Base-by-base conservation (phyloP, 2,797 vertebrate genomes). In the Acanthopagrus latus region DNA sequence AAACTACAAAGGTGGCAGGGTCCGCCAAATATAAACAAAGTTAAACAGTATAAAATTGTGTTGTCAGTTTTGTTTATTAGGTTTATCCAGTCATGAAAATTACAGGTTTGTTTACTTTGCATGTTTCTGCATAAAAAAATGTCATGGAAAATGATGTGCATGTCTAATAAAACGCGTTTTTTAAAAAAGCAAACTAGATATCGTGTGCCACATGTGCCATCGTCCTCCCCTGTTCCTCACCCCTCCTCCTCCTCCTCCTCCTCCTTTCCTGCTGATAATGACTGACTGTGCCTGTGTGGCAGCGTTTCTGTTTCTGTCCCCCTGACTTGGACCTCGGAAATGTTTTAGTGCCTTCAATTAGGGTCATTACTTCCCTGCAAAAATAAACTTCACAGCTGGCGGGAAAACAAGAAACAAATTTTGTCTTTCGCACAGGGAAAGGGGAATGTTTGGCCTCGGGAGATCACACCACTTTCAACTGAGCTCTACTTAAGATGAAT, bases 311-410 rank as follows among this genome's bases (percentile, higher is more conserved):
- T 83, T 81, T 87, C 63, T 82, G 86, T 90, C 84, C 86, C 74
- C 58, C 64, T 43, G 66, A 87, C 64, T 84, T 71, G 59, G 56
- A 64, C 81, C 90, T 84, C 12, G 38, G 81, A 93, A 92, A 91
- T 76, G 78, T 89, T 87, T 90, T 75, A 86, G 77, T 75, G 63
- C 78, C 81, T 84, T 88, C 74, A 91, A 91, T 93, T 89, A 86
- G 62, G 70, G 76, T 85, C 80, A 92, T 94, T 94, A 92, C 60
- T 63, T 80, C 56, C 57, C 76, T 87, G 80, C 70, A 88, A 89
- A 93, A 93, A 91, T 90, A 93, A 94, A 92, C 90, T 82, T 86
- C 66, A 74, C 71, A 84, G 88, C 65, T 82, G 72, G 81, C 72
- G 79, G 73, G 70, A 85, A 88, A 88, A 87, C 76, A 72, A 88